Evolutionary conservation across 2,888 invertebrate species (phyloP), one percentile per base, ranked within the genome.

Genomic region (Andrena hattorfiana): DNA sequence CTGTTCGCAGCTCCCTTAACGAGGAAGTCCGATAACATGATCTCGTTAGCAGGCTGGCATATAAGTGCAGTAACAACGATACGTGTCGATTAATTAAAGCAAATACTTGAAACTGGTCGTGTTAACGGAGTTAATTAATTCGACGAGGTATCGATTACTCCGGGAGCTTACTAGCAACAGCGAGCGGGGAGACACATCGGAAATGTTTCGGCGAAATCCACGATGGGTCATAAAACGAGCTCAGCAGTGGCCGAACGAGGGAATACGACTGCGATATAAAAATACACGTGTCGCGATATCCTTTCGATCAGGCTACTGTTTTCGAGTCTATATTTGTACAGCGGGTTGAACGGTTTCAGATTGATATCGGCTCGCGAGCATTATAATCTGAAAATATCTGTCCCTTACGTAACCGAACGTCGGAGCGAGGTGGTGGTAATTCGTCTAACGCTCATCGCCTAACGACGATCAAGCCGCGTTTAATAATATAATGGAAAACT

Each of bases 291-390:
- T n/a, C 54, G 23, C 64, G 75, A 66, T 13, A 42, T 62, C 69
- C 26, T 63, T 56, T 8, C 4, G 23, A 59, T 42, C 74, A 30
- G 49, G 51, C 7, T 30, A 74, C 63, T 23, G 42, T 73, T 70
- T 48, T 62, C 49, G 54, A 85, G 63, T 73, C 49, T 3, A 23
- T 81, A 87, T 85, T 83, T 81, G 85, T 83, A 87, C 63, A 76
- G n/a, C 67, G n/a, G n/a, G 7, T 64, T 48, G 35, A 59, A 59
- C 70, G 63, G 23, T 76, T 71, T 66, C 66, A 42, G 79, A 87
- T 84, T 74, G 69, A 79, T 81, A 84, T 78, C 20, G 8, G 51
- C 35, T 26, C 42, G 49, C 59, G 60, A 54, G 73, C 56, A 81
- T 75, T 72, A 70, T 51, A 71, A 81, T 68, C 42, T 77, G 66